phyloP scores from a whole-genome alignment of 1,140 invertebrate genomes.

The Calycopis cecrops region DNA sequence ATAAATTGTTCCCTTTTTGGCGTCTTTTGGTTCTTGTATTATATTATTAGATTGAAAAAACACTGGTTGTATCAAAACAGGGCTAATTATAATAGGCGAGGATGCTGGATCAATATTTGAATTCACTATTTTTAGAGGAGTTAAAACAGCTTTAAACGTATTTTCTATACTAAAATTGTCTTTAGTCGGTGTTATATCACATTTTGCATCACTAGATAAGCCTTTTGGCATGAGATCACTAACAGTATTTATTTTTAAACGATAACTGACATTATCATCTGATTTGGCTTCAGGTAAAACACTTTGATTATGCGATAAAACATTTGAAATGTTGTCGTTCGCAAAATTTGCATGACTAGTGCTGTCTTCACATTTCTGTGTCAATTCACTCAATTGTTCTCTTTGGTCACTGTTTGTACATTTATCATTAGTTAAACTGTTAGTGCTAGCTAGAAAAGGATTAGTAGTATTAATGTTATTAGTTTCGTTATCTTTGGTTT shows the following conservation, averaged over 20 bases:
- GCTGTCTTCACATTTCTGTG: not conserved
- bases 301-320: slow-evolving; percentile 16
- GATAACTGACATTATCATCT: slow-evolving; percentile 62
- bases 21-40: slow-evolving; percentile 30
- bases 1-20: slow-evolving; percentile 47
- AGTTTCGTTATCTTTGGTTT: not conserved
- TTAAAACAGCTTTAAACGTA: slow-evolving; percentile 43
- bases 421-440: too few species aligned
- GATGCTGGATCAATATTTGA: slow-evolving; percentile 35
- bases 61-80: slow-evolving; percentile 58
- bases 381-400: not conserved
- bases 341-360: not conserved
- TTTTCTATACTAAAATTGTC: slow-evolving; percentile 20
- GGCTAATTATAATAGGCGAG: slow-evolving; percentile 55
- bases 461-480: not conserved
- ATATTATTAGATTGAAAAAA: slow-evolving; percentile 40
- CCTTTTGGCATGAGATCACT: slow-evolving; percentile 30
- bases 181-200: slow-evolving; percentile 20
- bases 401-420: not conserved
- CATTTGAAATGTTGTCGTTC: not conserved
- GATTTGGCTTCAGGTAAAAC: slow-evolving; percentile 22
- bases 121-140: slow-evolving; percentile 53
- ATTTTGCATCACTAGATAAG: slow-evolving; percentile 23
- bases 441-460: not conserved
- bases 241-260: slow-evolving; percentile 59